Evolutionary conservation across 2,888 invertebrate species (phyloP), one percentile per base, ranked within the genome.

Genomic region (Tineola bisselliella): DNA sequence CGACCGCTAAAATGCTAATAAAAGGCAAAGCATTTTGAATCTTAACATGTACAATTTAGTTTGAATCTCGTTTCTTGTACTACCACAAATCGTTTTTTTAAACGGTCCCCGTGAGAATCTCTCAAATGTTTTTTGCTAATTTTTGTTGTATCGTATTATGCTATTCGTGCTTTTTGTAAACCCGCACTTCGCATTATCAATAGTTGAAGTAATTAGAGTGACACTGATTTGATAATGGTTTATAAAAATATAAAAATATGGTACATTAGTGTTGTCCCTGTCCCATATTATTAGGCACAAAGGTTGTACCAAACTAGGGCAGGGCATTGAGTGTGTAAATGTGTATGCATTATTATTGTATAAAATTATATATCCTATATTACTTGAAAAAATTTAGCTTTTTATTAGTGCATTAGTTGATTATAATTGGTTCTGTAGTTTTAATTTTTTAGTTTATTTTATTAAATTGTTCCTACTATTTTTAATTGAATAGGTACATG

Each of bases 401-500:
- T n/a, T n/a, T n/a, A n/a, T n/a, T n/a, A n/a, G n/a, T n/a, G n/a
- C n/a, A n/a, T n/a, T n/a, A n/a, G n/a, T n/a, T n/a, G n/a, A n/a
- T n/a, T n/a, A n/a, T n/a, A n/a, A n/a, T n/a, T n/a, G n/a, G n/a
- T n/a, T n/a, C n/a, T n/a, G n/a, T n/a, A n/a, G n/a, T n/a, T n/a
- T n/a, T n/a, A n/a, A n/a, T n/a, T n/a, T n/a, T n/a, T n/a, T n/a
- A n/a, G n/a, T n/a, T n/a, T n/a, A n/a, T n/a, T n/a, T n/a, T n/a
- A n/a, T n/a, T n/a, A n/a, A n/a, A n/a, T n/a, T n/a, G n/a, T n/a
- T n/a, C n/a, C n/a, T n/a, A n/a, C n/a, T 48, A 10, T 48, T 3
- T 48, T 48, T 18, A 25, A 48, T 48, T 48, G 18, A 48, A 48
- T 18, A n/a, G n/a, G n/a, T n/a, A 17, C 8, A 18, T 75, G 64